phyloP scores from a whole-genome alignment of 1,140 invertebrate genomes.

The Ephestia elutella region DNA sequence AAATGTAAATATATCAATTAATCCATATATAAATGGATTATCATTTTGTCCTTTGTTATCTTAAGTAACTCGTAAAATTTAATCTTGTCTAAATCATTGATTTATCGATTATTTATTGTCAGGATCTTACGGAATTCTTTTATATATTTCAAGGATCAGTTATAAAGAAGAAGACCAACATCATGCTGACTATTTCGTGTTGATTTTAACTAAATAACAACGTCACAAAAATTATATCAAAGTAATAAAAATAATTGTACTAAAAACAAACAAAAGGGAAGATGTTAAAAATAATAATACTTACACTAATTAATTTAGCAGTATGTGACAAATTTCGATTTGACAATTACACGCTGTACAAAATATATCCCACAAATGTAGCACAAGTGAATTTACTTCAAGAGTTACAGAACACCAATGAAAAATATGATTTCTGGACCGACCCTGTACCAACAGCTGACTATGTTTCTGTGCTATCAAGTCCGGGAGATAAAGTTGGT shows the following conservation, averaged over 20 bases:
- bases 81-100: background rate
- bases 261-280: background rate
- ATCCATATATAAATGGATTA: background rate
- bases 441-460: constrained; percentile 28
- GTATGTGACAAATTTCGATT: constrained; percentile 19
- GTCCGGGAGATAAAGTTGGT: constrained; percentile 37
- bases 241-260: background rate
- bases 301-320: background rate
- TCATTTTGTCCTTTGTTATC: background rate
- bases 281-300: constrained; percentile 5
- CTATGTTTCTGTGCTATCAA: constrained; percentile 45
- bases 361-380: constrained; percentile 15
- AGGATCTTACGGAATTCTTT: background rate
- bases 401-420: constrained; percentile 31
- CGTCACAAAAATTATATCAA: background rate
- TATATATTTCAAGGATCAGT: too few species aligned
- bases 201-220: too few species aligned
- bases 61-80: background rate
- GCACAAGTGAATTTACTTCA: constrained; percentile 37
- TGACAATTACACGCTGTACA: constrained; percentile 21
- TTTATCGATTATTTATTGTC: background rate
- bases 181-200: too few species aligned
- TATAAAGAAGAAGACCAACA: too few species aligned
- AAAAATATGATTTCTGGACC: constrained; percentile 51
- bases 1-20: too few species aligned